Base-by-base conservation (phyloP, 2,113 vertebrate species). In the Clinocottus analis region DNA sequence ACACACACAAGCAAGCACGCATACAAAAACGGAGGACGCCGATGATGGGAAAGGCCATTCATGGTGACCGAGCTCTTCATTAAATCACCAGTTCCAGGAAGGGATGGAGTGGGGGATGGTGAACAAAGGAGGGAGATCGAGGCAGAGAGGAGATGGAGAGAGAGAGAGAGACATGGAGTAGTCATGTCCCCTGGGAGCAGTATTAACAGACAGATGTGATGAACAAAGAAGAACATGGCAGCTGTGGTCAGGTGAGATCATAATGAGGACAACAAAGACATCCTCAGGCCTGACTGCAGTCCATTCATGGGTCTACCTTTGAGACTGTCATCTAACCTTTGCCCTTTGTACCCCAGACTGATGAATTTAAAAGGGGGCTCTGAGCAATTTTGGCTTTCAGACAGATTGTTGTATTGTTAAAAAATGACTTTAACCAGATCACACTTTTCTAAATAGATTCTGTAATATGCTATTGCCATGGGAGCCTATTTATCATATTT, bases 21-120 rank as follows among this genome's bases (percentile, higher is more conserved):
- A 59, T 0, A 16, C 1, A 3, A 14, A 39, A 23, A 29, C 31
- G 35, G n/a, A 37, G 47, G 76, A 25, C 21, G 4, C 25, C 58
- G 56, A 71, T 69, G 65, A 88, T 84, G 80, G 78, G 82, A 73
- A 76, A 84, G 86, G 89, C 88, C 84, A 86, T 41, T 74, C 66
- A 31, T 31, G 51, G 83, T 85, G 84, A 86, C 84, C 77, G 5
- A 58, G 85, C 84, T 90, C 86, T 92, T 92, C 90, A 94, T 94
- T 93, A 95, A 93, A 93, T 93, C 90, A 85, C 85, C 71, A 84
- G 71, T 90, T 90, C 89, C 88, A 84, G 86, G 91, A 92, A 92
- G 58, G 89, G 55, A 85, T 75, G 65, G 73, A 74, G 76, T 56
- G 60, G 79, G 62, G 75, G 62, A 27, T 35, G 74, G 75, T 56